Base-by-base conservation (phyloP, 2,888 invertebrate species). In the Diaprepes abbreviatus region DNA sequence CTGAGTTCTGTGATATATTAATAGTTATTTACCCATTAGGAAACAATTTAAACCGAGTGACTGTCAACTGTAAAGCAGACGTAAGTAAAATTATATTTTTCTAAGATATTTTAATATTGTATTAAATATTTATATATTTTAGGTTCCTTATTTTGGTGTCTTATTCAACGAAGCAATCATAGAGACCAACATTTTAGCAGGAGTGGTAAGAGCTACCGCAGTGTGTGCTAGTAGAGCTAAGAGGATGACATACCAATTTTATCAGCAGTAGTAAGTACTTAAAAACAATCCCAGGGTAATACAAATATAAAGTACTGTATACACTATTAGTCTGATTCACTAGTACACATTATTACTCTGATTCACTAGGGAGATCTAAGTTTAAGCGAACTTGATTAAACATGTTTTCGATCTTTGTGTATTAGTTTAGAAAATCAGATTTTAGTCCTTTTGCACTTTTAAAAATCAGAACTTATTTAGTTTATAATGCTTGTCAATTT, bases 1-100 rank as follows among this genome's bases (percentile, higher is more conserved):
- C 99, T 9, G 98, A 99, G 86, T 99, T 99, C 88, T 98, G 98
- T 84, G 99, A 99, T 87, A 96, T 99, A 73, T 89, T 99, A 71
- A 96, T 99, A 80, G 94, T 93, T 48, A 93, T 99, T 79, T 98
- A 99, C 87, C 98, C 98, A 1, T 86, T 98, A 78, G 89, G 91
- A 58, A 93, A 93, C 80, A 92, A 93, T 59, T 86, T 98, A 69
- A 94, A 93, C 83, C 89, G 97, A 69, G 92, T 96, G 76, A 95
- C 96, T 70, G 93, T 97, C 67, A 91, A 93, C 74, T 89, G 94
- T 77, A 96, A 96, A 81, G 90, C 92, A 0, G 94, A 95, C 83
- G 95, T 95, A 81, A 86, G 86, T 78, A 58, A 16, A 19, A 1
- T 48, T 16, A 0, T 35, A 14, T 21, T 1, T 21, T 43, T 43